Evolutionary conservation across 64 coral and sea anemone genomes (phyloP).

Genomic region (Actinia tenebrosa): DNA sequence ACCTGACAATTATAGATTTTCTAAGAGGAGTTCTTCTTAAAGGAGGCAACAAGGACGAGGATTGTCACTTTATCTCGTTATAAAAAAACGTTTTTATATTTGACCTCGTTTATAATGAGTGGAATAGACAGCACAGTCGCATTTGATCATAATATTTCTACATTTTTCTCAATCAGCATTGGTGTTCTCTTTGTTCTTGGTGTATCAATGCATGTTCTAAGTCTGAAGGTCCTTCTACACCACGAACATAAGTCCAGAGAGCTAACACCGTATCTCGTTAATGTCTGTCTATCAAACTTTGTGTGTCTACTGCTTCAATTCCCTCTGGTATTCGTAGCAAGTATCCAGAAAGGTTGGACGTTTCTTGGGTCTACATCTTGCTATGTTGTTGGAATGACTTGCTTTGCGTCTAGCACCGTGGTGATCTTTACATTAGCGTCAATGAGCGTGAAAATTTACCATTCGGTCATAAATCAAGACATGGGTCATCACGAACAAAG

Average conservation of each 20-base stretch:
- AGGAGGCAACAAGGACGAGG: too few relatives aligned
- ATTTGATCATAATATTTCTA: not conserved
- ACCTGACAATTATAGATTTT: too few relatives aligned
- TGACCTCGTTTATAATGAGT: not conserved
- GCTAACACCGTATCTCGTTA: conserved; percentile 2
- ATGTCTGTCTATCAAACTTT: conserved; percentile 10
- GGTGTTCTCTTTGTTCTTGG: not conserved
- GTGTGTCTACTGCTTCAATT: not conserved
- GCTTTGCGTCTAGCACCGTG: not conserved
- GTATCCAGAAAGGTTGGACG: not conserved
- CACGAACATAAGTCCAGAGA: not conserved
- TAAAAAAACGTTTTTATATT: not conserved
- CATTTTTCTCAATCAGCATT: not conserved
- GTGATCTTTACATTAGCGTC: conserved; percentile 8
- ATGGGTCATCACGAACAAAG: not conserved
- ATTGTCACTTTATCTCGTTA: too few relatives aligned
- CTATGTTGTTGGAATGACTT: conserved; percentile 7
- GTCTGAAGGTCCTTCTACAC: not conserved
- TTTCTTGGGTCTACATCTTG: not conserved
- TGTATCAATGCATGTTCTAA: not conserved
- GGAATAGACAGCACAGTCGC: not conserved
- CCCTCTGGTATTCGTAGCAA: not conserved
- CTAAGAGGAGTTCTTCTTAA: too few relatives aligned
- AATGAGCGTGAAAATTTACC: conserved; percentile 22
- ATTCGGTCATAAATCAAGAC: not conserved